A percentile compares a stretch with the other conserved stretches of the same genome.
Evolutionary conservation across 2,113 vertebrate genomes (phyloP).

Genomic region (Polyodon spathula): DNA sequence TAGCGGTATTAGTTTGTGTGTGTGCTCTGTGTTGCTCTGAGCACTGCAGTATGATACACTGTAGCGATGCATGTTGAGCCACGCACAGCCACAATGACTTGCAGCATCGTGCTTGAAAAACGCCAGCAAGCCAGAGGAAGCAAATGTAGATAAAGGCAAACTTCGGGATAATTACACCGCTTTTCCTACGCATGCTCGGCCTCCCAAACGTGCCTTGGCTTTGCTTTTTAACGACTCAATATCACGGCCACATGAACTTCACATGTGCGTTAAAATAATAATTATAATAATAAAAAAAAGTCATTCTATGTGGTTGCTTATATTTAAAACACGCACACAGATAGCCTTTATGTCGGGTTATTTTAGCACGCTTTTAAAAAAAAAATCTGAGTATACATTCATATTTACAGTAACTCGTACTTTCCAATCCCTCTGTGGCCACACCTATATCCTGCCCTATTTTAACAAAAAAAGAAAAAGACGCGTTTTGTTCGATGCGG

Average conservation of each 20-base stretch:
- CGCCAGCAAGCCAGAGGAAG: not conserved
- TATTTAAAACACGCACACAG: no score
- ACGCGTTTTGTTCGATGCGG: constrained; percentile 31
- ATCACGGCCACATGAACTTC: constrained; percentile 9
- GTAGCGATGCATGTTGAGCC: no score
- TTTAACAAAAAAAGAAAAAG: constrained; percentile 31
- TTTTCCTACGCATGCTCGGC: constrained; percentile 23
- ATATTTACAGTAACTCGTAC: constrained; percentile 43
- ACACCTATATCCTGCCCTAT: constrained; percentile 56
- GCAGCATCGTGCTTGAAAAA: no score
- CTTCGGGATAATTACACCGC: constrained; percentile 2
- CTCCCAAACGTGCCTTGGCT: not conserved
- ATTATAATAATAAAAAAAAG: constrained; percentile 1
- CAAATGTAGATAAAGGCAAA: constrained; percentile 11
- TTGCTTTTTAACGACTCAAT: constrained; percentile 10
- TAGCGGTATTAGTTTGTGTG: no score
- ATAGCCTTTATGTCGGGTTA: no score
- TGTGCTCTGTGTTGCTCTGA: no score
- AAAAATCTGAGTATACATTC: no score
- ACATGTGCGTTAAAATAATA: not conserved
- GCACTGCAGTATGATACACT: no score
- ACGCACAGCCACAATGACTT: no score
- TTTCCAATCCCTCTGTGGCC: constrained; percentile 53
- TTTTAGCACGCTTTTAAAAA: no score
- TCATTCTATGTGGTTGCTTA: no score